Conservation (phyloP, 2,888 invertebrate genomes). For the Raillietiella orientalis region DNA sequence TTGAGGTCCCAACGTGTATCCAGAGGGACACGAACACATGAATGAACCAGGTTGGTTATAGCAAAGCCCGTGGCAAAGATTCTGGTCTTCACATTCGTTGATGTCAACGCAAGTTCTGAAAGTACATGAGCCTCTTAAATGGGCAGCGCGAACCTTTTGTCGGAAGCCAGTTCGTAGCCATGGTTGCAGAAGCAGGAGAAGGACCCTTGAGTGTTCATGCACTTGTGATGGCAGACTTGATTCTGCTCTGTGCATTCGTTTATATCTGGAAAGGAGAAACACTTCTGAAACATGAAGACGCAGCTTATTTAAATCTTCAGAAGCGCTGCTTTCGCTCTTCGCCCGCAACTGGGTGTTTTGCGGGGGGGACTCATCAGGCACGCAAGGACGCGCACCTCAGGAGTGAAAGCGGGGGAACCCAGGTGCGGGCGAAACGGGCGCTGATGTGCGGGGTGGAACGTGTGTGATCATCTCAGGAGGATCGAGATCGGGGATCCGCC, state of each 20-base stretch:
- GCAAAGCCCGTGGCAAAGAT: slow-evolving; percentile 36
- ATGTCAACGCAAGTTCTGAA: slow-evolving; percentile 26
- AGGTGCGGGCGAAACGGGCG: too few relatives aligned
- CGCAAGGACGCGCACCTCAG: too few relatives aligned
- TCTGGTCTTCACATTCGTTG: slow-evolving; percentile 50
- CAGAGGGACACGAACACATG: slow-evolving; percentile 39
- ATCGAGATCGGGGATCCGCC: too few relatives aligned
- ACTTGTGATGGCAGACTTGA: slow-evolving; percentile 45
- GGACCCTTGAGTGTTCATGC: slow-evolving; percentile 65
- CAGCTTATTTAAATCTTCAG: too few relatives aligned
- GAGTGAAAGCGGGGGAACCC: too few relatives aligned
- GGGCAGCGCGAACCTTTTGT: slow-evolving; percentile 25
- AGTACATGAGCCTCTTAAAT: slow-evolving; percentile 8
- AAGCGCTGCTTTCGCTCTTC: too few relatives aligned
- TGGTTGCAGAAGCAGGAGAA: slow-evolving; percentile 55
- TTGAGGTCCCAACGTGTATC: slow-evolving; percentile 38
- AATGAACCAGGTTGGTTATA: slow-evolving; percentile 62
- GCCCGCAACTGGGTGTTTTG: too few relatives aligned
- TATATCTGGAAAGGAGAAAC: slow-evolving; percentile 19
- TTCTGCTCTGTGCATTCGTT: slow-evolving; percentile 25
- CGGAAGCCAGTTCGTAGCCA: slow-evolving; percentile 40
- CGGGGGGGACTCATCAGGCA: too few relatives aligned
- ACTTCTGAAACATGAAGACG: too few relatives aligned
- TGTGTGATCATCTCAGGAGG: too few relatives aligned
- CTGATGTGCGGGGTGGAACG: too few relatives aligned